These are phyloP conservation scores for Xyrauchen texanus DNA, from an alignment of 2,113 vertebrate genomes.

Conservation along the genomic window DNA sequence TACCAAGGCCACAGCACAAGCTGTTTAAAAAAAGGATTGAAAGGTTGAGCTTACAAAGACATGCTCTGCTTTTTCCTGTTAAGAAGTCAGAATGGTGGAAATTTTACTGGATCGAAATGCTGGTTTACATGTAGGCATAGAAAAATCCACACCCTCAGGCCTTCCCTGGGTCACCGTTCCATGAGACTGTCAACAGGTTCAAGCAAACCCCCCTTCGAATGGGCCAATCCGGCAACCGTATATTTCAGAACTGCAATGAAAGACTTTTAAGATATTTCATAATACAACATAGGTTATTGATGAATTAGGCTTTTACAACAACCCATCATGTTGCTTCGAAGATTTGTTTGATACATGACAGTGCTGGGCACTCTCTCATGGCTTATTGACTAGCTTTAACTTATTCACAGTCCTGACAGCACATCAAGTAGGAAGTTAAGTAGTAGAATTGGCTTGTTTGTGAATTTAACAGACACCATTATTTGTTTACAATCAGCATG, in stretches of 20 bases:
- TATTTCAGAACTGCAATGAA: not conserved
- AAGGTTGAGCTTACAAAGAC: not conserved
- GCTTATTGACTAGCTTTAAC: not conserved
- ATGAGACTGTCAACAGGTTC: slow-evolving; percentile 51
- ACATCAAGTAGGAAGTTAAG: not conserved
- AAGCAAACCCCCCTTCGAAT: slow-evolving; percentile 21
- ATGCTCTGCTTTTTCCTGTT: not conserved
- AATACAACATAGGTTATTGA: not conserved
- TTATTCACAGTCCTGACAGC: not conserved
- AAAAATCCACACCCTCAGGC: slow-evolving; percentile 54
- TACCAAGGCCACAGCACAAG: not conserved
- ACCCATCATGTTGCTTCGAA: not conserved
- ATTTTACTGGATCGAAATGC: slow-evolving; percentile 26
- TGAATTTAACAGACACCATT: not conserved
- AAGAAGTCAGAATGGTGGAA: not conserved
- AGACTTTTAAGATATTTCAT: not conserved
- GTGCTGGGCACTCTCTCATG: not conserved
- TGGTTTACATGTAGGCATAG: slow-evolving; percentile 43
- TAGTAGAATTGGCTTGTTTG: not conserved
- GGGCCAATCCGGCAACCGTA: slow-evolving; percentile 13
- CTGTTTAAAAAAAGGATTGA: not conserved
- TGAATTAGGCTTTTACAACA: not conserved
- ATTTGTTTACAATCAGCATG: slow-evolving; percentile 6
- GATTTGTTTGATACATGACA: not conserved
- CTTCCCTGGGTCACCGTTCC: slow-evolving; percentile 34